Percentiles rank a stretch among this genome's conserved stretches.
Conservation (phyloP, 2,797 vertebrate genomes). For the Pipistrellus pygmaeus region DNA sequence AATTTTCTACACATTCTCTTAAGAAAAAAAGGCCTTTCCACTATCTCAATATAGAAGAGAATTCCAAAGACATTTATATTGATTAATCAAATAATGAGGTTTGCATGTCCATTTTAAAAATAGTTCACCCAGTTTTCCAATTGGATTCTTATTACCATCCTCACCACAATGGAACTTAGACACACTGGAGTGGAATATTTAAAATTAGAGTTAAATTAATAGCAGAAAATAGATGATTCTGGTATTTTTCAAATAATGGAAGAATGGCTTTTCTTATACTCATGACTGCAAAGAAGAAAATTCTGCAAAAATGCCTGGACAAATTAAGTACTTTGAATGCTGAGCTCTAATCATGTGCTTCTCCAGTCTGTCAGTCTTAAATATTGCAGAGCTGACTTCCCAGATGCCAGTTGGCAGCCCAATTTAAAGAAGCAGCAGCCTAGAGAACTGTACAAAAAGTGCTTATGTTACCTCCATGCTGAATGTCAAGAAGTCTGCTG, state of each 20-base stretch:
- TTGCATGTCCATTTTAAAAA: not conserved
- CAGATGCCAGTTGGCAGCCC: constrained; percentile 36
- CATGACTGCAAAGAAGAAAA: constrained; percentile 15
- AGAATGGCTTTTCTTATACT: constrained; percentile 19
- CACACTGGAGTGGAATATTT: constrained; percentile 18
- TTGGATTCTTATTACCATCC: not conserved
- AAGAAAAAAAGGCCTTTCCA: not conserved
- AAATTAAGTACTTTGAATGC: constrained; percentile 45
- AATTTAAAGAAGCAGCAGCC: not conserved
- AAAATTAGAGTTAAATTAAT: constrained; percentile 41
- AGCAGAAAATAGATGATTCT: constrained; percentile 41
- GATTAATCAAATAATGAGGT: constrained; percentile 37
- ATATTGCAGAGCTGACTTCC: not conserved
- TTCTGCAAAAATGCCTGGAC: not conserved
- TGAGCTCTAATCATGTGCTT: constrained; percentile 52
- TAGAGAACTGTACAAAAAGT: not conserved
- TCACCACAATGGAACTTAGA: not conserved
- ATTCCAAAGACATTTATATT: not conserved
- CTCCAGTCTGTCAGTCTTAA: constrained; percentile 49
- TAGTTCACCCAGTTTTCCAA: constrained; percentile 13
- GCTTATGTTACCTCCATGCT: not conserved
- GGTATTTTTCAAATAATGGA: constrained; percentile 39
- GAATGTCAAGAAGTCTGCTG: not conserved
- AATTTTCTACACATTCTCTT: not conserved
- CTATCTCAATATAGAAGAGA: not conserved